Conservation (phyloP, 64 coral and sea anemone genomes). For the Catalaphyllia jardinei region DNA sequence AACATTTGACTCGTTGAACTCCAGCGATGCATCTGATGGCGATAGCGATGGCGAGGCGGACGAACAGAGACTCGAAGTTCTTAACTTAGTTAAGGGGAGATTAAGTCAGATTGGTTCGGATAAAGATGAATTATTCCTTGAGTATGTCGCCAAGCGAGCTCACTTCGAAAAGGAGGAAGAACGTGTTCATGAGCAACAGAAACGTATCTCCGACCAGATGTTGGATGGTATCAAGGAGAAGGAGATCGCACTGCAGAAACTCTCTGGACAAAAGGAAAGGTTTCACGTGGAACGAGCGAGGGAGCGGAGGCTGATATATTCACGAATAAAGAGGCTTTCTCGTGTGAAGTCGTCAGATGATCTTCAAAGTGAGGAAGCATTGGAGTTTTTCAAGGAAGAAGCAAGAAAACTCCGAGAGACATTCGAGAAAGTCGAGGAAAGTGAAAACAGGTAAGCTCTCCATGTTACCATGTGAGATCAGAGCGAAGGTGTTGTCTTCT, state of each 20-base stretch:
- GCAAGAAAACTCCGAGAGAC: conserved; percentile 74
- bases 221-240: conserved; percentile 76
- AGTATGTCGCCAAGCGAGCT: conserved; percentile 61
- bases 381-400: conserved; percentile 84
- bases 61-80: conserved; percentile 55
- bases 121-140: conserved; percentile 50
- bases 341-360: conserved; percentile 64
- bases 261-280: conserved; percentile 73
- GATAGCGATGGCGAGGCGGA: conserved; percentile 6
- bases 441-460: conserved; percentile 58
- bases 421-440: conserved; percentile 80
- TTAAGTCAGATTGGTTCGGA: conserved; percentile 49
- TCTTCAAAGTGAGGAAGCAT: conserved; percentile 78
- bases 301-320: conserved; percentile 57
- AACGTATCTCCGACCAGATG: conserved; percentile 72
- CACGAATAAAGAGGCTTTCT: conserved; percentile 70
- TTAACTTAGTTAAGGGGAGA: conserved; percentile 64
- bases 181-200: conserved; percentile 82
- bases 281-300: conserved; percentile 78
- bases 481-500: no score
- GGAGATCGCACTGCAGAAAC: conserved; percentile 57
- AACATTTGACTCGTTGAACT: conserved; percentile 15
- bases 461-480: no score
- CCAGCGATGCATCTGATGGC: background rate
- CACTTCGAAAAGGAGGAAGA: conserved; percentile 87